These are phyloP conservation scores for Dicaeum eximium DNA, from an alignment of 2,113 vertebrate species.

Conservation along the genomic window DNA sequence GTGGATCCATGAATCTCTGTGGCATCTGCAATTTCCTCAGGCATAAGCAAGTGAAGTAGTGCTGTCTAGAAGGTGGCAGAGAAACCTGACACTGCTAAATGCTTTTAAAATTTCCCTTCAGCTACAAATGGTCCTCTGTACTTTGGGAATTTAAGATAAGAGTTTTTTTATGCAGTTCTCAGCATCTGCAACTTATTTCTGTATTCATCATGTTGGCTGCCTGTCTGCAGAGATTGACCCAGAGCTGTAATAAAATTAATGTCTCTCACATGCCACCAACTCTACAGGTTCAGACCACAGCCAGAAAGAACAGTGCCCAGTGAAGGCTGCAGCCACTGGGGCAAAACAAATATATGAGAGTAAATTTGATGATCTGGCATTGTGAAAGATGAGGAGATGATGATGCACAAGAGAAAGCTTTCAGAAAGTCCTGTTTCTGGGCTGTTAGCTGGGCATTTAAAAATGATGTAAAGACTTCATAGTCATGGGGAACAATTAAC, in stretches of 20 bases:
- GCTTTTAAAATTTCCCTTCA: neutral
- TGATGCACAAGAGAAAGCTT: neutral
- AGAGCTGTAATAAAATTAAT: neutral
- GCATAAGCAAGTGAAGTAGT: neutral
- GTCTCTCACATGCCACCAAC: neutral
- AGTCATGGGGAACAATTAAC: neutral
- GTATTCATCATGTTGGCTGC: neutral
- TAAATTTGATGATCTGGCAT: neutral
- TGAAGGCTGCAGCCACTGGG: neutral
- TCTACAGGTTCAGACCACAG: neutral
- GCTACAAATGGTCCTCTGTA: neutral
- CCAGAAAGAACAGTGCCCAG: neutral
- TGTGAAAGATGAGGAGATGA: neutral
- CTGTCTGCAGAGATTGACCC: neutral
- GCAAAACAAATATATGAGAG: neutral
- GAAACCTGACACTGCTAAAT: neutral
- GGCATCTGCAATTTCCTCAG: neutral
- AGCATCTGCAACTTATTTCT: neutral
- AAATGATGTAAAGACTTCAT: neutral
- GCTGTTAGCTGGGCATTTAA: neutral
- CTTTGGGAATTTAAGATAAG: neutral
- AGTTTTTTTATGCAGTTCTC: neutral
- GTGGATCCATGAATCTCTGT: neutral
- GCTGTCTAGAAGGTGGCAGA: neutral
- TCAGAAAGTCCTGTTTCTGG: neutral